phyloP scores from a whole-genome alignment of 2,888 invertebrate species.

The Mesorhabditis spiculigera region DNA sequence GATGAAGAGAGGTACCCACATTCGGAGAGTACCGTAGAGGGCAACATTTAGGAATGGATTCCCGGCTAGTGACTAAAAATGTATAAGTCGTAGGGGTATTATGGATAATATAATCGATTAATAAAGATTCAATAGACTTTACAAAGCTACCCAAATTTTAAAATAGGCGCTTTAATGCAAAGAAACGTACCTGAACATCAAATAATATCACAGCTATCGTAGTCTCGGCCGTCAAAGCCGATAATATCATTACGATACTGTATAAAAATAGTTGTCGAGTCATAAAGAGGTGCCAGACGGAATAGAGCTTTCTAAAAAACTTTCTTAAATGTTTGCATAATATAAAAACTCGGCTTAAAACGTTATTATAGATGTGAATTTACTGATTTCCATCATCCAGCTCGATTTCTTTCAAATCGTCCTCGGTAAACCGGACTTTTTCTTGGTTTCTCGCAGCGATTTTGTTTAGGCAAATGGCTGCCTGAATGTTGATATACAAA shows the following conservation, averaged over 20 bases:
- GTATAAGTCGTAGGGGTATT: too few species aligned
- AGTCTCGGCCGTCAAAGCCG: conserved; percentile 31
- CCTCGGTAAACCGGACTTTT: conserved; percentile 13
- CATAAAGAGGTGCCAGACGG: conserved; percentile 30
- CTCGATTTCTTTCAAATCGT: conserved; percentile 24
- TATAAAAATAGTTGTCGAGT: conserved; percentile 27
- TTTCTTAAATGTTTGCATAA: neutral
- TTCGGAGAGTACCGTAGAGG: conserved; percentile 30
- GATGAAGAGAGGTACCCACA: conserved; percentile 39
- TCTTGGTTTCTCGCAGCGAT: neutral
- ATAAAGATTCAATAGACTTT: too few species aligned
- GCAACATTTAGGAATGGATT: conserved; percentile 39
- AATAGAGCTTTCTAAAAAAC: conserved; percentile 17
- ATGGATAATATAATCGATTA: too few species aligned
- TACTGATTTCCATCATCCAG: conserved; percentile 11
- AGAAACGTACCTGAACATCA: conserved; percentile 28
- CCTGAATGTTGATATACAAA: neutral
- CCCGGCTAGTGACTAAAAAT: conserved; percentile 22
- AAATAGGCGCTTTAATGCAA: too few species aligned
- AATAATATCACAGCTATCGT: conserved; percentile 35
- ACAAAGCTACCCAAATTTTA: too few species aligned
- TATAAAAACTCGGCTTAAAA: neutral
- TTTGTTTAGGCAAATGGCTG: neutral
- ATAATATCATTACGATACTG: conserved; percentile 34
- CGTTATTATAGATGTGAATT: neutral